Evolutionary conservation across 2,113 vertebrate genomes (phyloP), one percentile per base, ranked within the genome.

Genomic region (Pangasianodon hypophthalmus): DNA sequence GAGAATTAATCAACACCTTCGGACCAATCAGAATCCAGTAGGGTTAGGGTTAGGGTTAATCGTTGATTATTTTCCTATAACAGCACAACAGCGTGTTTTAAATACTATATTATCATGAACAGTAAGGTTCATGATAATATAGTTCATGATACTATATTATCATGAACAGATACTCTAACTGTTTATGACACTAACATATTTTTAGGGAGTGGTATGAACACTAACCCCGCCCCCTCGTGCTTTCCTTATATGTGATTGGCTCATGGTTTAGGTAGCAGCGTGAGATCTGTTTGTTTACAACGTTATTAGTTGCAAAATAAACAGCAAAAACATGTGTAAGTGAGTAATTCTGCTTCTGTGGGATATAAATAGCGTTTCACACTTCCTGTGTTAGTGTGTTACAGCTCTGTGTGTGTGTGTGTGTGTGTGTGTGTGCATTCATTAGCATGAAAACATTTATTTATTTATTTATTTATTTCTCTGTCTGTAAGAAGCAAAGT

Each of bases 401-500:
- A 19, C 16, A 18, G 32, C 32, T 6, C 5, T 18, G 69, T 41
- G 32, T 71, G 29, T 86, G 19, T 80, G 77, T 48, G 19, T 79
- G 41, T 77, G 71, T 73, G 67, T 71, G 19, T 21, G 73, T 60
- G 58, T 90, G 64, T 80, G 91, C 79, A 84, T 92, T 91, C 90
- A 87, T 75, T 91, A 90, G 85, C 92, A 91, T 80, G 91, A 91
- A 71, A 91, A 91, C 13, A 11, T 60, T 79, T 29, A 4, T 16
- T 60, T 26, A 71, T 71, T 86, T 58, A 58, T 75, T 52, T 56
- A 94, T 93, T 92, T 93, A 37, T 71, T 71, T 93, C 89, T 91
- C 91, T 92, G 86, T 94, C 91, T 93, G 93, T 92, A 94, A 88
- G 92, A 94, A 94, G 93, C 94, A 92, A 88, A 90, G 92, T 54